A percentile compares a stretch with the other conserved stretches of the same genome.
These are phyloP conservation scores for Bombus waltoni DNA, from an alignment of 1,140 invertebrate genomes.

Conservation along the genomic window DNA sequence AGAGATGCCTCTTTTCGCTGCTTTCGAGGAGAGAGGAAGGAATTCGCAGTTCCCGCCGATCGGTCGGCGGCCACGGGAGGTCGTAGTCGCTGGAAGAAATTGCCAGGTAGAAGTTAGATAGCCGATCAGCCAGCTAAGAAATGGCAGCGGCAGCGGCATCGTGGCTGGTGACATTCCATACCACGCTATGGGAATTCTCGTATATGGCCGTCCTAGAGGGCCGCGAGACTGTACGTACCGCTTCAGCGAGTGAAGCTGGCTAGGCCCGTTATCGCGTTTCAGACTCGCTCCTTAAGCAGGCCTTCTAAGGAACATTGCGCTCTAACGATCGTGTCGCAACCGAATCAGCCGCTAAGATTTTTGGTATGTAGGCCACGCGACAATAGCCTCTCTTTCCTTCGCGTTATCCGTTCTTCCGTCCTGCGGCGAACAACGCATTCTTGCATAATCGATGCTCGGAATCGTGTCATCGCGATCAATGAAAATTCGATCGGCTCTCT, in stretches of 20 bases:
- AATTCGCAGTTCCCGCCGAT: neutral
- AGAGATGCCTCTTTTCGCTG: neutral
- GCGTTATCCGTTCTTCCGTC: neutral
- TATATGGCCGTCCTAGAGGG: slow-evolving; percentile 71
- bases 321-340: slow-evolving; percentile 64
- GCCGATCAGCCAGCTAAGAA: slow-evolving; percentile 14
- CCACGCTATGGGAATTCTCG: slow-evolving; percentile 71
- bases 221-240: slow-evolving; percentile 9
- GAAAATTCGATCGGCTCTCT: neutral
- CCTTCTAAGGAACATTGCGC: slow-evolving; percentile 65
- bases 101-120: slow-evolving; percentile 20
- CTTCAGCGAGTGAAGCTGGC: slow-evolving; percentile 25
- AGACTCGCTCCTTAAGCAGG: slow-evolving; percentile 59
- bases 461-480: neutral
- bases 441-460: neutral
- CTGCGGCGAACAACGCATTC: neutral
- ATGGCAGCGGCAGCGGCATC: slow-evolving; percentile 39
- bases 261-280: slow-evolving; percentile 73
- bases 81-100: slow-evolving; percentile 31
- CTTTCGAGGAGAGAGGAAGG: neutral
- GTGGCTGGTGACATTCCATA: slow-evolving; percentile 71
- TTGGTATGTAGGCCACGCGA: slow-evolving; percentile 41
- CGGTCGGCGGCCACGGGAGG: slow-evolving; percentile 12
- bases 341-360: slow-evolving; percentile 24
- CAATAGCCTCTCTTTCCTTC: slow-evolving; percentile 2